Percentiles rank a stretch among this genome's conserved stretches.
These are phyloP conservation scores for Trachurus trachurus DNA, from an alignment of 2,797 vertebrate genomes.

Conservation along the genomic window DNA sequence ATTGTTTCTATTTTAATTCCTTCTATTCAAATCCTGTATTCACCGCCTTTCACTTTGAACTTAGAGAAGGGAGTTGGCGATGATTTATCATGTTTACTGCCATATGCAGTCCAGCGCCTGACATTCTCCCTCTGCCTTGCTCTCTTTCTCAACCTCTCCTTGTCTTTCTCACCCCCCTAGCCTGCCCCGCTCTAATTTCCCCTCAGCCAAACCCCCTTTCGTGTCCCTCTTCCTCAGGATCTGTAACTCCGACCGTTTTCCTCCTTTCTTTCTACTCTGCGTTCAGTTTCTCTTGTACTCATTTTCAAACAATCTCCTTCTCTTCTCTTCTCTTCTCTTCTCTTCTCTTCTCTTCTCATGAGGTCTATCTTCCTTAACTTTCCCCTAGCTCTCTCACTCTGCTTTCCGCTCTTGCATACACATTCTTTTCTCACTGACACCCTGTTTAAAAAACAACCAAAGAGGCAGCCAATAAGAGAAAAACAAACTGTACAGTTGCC, in stretches of 20 bases:
- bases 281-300: constrained; percentile 40
- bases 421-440: constrained; percentile 75
- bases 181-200: constrained; percentile 56
- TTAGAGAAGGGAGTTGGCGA: not conserved
- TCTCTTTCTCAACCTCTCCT: constrained; percentile 6
- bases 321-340: constrained; percentile 24
- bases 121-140: constrained; percentile 24
- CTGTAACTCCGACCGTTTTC: constrained; percentile 47
- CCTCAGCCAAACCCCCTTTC: constrained; percentile 57
- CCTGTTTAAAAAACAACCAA: constrained; percentile 76
- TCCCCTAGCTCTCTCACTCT: constrained; percentile 34
- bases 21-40: constrained; percentile 9
- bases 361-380: constrained; percentile 33
- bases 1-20: not conserved
- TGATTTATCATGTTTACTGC: constrained; percentile 47
- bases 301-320: constrained; percentile 33
- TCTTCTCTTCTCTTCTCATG: constrained; percentile 34
- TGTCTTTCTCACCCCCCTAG: constrained; percentile 41
- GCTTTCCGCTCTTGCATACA: constrained; percentile 63
- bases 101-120: constrained; percentile 19
- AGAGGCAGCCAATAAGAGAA: constrained; percentile 71
- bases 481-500: constrained; percentile 69
- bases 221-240: constrained; percentile 72
- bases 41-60: not conserved
- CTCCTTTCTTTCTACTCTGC: constrained; percentile 22